Base-by-base conservation (phyloP, 2,797 vertebrate species). In the Naso thynnoides region DNA sequence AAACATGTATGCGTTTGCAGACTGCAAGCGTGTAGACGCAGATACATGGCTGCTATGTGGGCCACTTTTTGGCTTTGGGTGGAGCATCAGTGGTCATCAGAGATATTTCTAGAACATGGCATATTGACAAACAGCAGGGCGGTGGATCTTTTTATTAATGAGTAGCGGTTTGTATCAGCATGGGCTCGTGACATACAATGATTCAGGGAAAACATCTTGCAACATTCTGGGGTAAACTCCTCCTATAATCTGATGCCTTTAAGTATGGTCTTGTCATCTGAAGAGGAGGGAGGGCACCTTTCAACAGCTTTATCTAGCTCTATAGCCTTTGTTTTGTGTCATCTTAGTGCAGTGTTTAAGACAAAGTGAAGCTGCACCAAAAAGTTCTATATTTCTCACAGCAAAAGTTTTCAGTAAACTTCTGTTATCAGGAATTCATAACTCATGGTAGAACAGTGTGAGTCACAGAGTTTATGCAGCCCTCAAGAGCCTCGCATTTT, bases 61-160 rank as follows among this genome's bases (percentile, higher is more conserved):
- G 29, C 73, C 60, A 58, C 74, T 67, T 76, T 71, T 72, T 49
- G 76, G 79, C 60, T 79, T 86, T 73, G 86, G 89, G 90, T 87
- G 89, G 89, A 90, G 86, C 79, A 73, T 82, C 65, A 55, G 83
- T 50, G 84, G 88, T 78, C 78, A 88, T 92, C 73, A 63, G 31
- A 52, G 64, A 78, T 88, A 89, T 90, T 89, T 88, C 75, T 86
- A 85, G 31, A 39, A 53, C 14, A 4, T 15, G 62, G 76, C 68
- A 68, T 87, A 90, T 91, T 88, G 81, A 90, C 86, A 79, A 93
- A 93, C 89, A 93, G 59, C 61, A 76, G 81, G 73, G 82, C 13
- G 61, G 88, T 45, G 54, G 74, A 76, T 80, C 45, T 65, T 73
- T 79, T 86, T 87, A 91, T 93, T 91, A 93, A 93, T 87, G 78